These are phyloP conservation scores for Armadillidium nasatum DNA, from an alignment of 1,140 invertebrate genomes.

Conservation along the genomic window DNA sequence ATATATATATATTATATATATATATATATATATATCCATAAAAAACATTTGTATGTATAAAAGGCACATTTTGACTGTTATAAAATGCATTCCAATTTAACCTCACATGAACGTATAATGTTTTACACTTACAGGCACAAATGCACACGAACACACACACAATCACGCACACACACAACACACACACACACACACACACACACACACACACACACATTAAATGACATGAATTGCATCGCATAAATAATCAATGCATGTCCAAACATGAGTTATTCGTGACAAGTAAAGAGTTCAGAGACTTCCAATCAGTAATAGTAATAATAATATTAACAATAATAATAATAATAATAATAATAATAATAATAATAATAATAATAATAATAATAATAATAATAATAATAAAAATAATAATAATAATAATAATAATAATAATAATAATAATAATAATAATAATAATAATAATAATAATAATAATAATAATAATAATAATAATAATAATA, in stretches of 20 bases:
- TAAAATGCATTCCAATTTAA: too few relatives aligned
- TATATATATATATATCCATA: neutral
- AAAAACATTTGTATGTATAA: too few relatives aligned
- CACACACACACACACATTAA: neutral
- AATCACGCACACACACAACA: too few relatives aligned
- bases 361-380: too few relatives aligned
- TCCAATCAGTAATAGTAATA: too few relatives aligned
- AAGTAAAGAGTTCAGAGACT: neutral
- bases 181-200: too few relatives aligned
- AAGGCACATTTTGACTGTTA: too few relatives aligned
- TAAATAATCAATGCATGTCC: neutral
- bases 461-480: conserved; percentile 3
- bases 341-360: too few relatives aligned
- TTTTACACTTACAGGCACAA: too few relatives aligned
- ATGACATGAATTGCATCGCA: neutral
- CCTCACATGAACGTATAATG: too few relatives aligned
- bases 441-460: neutral
- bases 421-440: neutral
- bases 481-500: neutral
- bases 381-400: neutral
- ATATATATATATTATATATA: neutral
- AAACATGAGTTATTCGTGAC: conserved; percentile 3
- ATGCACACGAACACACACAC: too few relatives aligned
- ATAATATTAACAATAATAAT: too few relatives aligned
- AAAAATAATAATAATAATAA: neutral